Evolutionary conservation across 2,797 vertebrate genomes (phyloP).

Genomic region (Artibeus lituratus): DNA sequence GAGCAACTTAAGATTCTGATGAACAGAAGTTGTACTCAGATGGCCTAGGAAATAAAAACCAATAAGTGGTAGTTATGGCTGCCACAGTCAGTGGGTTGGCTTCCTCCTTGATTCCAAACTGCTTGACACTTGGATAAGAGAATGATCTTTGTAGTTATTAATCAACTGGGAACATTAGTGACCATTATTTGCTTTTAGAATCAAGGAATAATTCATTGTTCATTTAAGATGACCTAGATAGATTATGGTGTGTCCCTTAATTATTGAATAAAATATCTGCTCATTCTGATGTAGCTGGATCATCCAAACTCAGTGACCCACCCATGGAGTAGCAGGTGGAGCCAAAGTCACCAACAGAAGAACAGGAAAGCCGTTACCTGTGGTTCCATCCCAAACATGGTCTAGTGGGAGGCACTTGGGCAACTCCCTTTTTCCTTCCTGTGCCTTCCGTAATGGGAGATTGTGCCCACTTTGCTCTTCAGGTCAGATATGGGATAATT

Average conservation of each 20-base stretch:
- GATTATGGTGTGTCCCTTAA: not conserved
- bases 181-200: not conserved
- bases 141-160: not conserved
- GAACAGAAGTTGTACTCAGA: slow-evolving; percentile 34
- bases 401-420: not conserved
- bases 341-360: not conserved
- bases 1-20: slow-evolving; percentile 29
- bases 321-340: not conserved
- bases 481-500: not conserved
- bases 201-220: slow-evolving; percentile 20
- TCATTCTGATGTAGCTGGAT: not conserved
- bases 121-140: not conserved
- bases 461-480: too few relatives aligned
- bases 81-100: not conserved
- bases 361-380: not conserved
- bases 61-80: not conserved
- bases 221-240: not conserved
- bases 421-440: not conserved
- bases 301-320: not conserved
- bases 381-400: not conserved
- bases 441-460: not conserved
- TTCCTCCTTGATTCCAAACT: not conserved
- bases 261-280: not conserved
- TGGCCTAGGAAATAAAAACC: not conserved
- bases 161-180: not conserved